phyloP scores from a whole-genome alignment of 1,140 invertebrate species.

The Ridgeia piscesae region DNA sequence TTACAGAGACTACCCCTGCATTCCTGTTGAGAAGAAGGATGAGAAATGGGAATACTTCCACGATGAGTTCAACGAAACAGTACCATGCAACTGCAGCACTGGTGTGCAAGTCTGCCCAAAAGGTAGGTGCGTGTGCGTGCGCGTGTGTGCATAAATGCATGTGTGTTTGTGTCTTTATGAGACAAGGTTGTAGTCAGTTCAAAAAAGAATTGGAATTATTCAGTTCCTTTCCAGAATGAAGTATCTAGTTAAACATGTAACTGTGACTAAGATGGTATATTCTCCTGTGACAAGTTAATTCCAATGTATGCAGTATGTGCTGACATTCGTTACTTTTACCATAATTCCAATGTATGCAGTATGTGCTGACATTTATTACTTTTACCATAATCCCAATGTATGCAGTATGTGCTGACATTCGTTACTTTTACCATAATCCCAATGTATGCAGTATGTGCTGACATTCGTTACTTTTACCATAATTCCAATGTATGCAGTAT shows the following conservation, averaged over 20 bases:
- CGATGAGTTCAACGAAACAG: not conserved
- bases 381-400: not conserved
- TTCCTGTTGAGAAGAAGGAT: not conserved
- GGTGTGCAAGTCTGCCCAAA: slow-evolving; percentile 9
- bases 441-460: not conserved
- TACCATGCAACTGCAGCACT: slow-evolving; percentile 10
- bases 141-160: no score
- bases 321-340: not conserved
- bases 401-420: not conserved
- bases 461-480: not conserved
- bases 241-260: no score
- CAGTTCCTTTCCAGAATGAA: no score
- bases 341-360: not conserved
- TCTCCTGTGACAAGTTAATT: no score
- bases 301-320: not conserved
- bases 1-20: not conserved
- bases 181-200: no score
- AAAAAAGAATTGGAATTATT: no score
- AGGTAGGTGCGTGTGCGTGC: not conserved
- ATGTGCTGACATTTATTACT: not conserved
- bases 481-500: not conserved
- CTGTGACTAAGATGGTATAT: no score
- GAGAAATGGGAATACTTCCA: not conserved
- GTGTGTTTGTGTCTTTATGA: no score
- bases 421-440: not conserved